Evolutionary conservation across 1,140 invertebrate species (phyloP), one percentile per base, ranked within the genome.

Genomic region (Euglossa dilemma): DNA sequence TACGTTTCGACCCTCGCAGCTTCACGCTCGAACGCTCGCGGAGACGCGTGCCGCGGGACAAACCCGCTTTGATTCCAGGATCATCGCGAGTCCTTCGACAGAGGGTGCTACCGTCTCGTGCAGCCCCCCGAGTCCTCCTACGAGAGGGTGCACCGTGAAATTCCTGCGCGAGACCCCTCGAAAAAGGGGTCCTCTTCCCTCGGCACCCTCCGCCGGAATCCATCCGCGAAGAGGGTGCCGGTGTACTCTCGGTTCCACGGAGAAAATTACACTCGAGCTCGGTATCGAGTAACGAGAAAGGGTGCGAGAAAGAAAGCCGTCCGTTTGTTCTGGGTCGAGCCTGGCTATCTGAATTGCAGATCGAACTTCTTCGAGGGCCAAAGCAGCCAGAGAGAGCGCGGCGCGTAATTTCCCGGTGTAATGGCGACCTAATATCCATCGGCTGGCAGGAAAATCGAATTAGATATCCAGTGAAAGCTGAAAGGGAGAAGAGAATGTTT

Each of bases 31-130:
- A 86, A 79, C 85, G 59, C 36, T 36, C 47, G 43, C 80, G 23
- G 59, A 54, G 50, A 56, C 47, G 85, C 63, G 52, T 83, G 76
- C 75, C n/a, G 36, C 28, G 70, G 66, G 77, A 83, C 54, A 78
- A 54, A 59, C 85, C 20, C 28, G 54, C 64, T 73, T 69, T 71
- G 85, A 87, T 87, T 87, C 66, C 67, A 7, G 43, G 74, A 83
- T 87, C 74, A 64, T 74, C 83, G 4, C 36, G 36, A 36, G 36
- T 36, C 36, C 36, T 36, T 4, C 36, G 36, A 36, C 36, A 36
- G 36, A 36, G 36, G 36, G 36, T 36, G 36, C 36, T 2, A 4
- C 36, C 36, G 36, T 36, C 36, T 1, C 36, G 36, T 4, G 36
- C n/a, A n/a, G n/a, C n/a, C n/a, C n/a, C n/a, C n/a, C n/a, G n/a